Evolutionary conservation across 2,797 vertebrate genomes (phyloP).

Genomic region (Graptemys geographica): DNA sequence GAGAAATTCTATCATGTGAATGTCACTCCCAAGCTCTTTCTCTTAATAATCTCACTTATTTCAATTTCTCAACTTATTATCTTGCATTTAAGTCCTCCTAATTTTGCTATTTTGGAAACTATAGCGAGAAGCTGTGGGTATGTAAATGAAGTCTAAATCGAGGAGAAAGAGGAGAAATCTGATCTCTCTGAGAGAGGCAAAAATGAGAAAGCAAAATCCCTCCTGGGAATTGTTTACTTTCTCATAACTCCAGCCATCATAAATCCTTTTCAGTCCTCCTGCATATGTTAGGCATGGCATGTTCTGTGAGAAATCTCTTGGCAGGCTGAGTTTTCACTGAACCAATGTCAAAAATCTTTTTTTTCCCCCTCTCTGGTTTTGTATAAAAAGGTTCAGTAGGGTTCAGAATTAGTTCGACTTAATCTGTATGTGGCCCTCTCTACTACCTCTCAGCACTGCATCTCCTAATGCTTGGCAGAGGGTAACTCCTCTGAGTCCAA

Average conservation of each 20-base stretch:
- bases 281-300: neutral
- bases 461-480: neutral
- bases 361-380: neutral
- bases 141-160: slow-evolving; percentile 10
- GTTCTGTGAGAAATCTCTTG: neutral
- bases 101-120: slow-evolving; percentile 11
- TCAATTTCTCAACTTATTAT: neutral
- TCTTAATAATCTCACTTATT: neutral
- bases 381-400: neutral
- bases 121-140: neutral
- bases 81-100: neutral
- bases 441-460: neutral
- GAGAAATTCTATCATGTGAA: neutral
- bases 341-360: neutral
- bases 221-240: neutral
- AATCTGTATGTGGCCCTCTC: neutral
- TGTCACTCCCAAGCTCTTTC: neutral
- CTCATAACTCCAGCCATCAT: neutral
- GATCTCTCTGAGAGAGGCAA: neutral
- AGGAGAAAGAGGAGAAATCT: neutral
- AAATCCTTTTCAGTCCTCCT: neutral
- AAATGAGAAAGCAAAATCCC: neutral
- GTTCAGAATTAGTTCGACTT: neutral
- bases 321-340: neutral
- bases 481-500: rapidly evolving